Evolutionary conservation across 2,113 vertebrate genomes (phyloP), one percentile per base, ranked within the genome.

Genomic region (Seriola rivoliana): DNA sequence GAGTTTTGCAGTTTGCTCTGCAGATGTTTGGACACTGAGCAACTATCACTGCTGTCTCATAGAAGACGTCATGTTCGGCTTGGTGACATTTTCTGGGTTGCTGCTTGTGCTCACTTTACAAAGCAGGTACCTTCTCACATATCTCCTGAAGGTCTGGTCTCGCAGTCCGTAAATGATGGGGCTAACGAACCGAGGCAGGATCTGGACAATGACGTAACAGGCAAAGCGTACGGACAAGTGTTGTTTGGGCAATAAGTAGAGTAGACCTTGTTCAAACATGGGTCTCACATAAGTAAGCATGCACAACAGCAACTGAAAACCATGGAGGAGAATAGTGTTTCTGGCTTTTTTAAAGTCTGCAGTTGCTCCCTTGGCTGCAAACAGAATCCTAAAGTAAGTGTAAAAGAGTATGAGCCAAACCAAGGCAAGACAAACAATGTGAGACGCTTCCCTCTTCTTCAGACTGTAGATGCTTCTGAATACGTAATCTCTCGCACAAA

Each of bases 161-260:
- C 95, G 83, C 8, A 94, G 21, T 0, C 94, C 94, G 21, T 95
- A 95, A 12, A 95, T 60, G 5, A 93, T 59, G 0, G 94, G 93
- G 65, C 94, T 95, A 19, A 94, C 4, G 19, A 93, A 86, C 4
- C 92, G 79, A 0, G 93, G 93, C 46, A 95, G 32, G 38, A 95
- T 85, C 6, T 94, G 87, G 5, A 93, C 69, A 2, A 93, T 55
- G 13, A 94, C 2, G 11, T 90, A 94, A 14, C 0, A 52, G 0
- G 34, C 7, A 23, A 93, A 93, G 11, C 16, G 75, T 13, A 87
- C 17, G 4, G 54, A 67, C 4, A 3, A 3, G 14, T n/a, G 1
- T 1, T 4, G 10, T 14, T 10, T 21, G 0, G 91, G 91, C 14
- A 92, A 82, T 2, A 91, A 17, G 17, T n/a, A 52, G 0, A 62